These are phyloP conservation scores for Bubo blakistoni DNA, from an alignment of 2,113 vertebrate genomes.

Conservation along the genomic window DNA sequence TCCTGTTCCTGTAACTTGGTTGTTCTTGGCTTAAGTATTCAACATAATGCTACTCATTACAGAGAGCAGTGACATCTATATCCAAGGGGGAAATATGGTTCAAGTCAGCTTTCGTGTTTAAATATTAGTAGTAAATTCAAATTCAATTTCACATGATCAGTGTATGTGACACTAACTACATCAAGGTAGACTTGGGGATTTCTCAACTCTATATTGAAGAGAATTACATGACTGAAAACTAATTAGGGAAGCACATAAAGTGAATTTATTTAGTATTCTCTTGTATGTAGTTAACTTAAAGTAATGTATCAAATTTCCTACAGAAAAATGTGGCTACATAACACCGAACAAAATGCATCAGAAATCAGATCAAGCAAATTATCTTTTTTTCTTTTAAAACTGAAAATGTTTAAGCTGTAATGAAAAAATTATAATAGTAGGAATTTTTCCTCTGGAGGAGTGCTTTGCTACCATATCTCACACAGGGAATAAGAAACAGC, in stretches of 20 bases:
- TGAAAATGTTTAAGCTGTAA: conserved; percentile 25
- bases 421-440: conserved; percentile 2
- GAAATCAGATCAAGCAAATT: conserved; percentile 49
- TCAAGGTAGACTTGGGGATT: conserved; percentile 69
- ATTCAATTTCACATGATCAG: conserved; percentile 69
- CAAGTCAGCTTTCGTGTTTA: conserved; percentile 66
- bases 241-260: conserved; percentile 65
- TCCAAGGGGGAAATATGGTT: conserved; percentile 67
- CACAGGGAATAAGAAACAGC: not conserved
- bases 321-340: not conserved
- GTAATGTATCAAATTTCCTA: conserved; percentile 57
- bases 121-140: conserved; percentile 73
- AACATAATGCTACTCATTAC: conserved; percentile 60
- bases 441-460: not conserved
- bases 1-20: conserved; percentile 41
- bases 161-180: conserved; percentile 68
- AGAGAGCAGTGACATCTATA: conserved; percentile 66
- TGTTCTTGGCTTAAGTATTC: conserved; percentile 64
- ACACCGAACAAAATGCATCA: conserved; percentile 37
- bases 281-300: conserved; percentile 69
- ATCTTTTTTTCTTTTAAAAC: conserved; percentile 19
- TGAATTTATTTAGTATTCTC: conserved; percentile 62
- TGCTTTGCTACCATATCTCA: accelerated
- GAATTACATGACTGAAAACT: conserved; percentile 70
- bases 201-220: conserved; percentile 49